Percentiles rank a stretch among this genome's conserved stretches.
Evolutionary conservation across 2,888 invertebrate genomes (phyloP).

Genomic region (Teleiodes luculella): DNA sequence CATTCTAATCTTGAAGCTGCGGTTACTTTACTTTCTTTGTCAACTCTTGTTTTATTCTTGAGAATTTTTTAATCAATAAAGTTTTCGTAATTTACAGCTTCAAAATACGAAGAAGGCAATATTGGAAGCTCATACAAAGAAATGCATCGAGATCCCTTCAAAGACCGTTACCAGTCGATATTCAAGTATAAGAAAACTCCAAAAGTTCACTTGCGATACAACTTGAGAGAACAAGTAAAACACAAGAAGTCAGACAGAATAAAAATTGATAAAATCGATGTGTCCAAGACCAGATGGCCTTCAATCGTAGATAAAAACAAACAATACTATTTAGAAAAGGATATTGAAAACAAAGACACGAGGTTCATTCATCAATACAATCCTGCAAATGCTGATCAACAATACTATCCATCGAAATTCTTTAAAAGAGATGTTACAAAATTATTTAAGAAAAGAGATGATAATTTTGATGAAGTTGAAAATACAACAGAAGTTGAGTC

Average conservation of each 20-base stretch:
- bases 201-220: slow-evolving; percentile 55
- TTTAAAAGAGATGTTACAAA: slow-evolving; percentile 50
- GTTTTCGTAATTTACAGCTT: not conserved
- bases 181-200: slow-evolving; percentile 53
- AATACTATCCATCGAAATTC: slow-evolving; percentile 38
- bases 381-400: slow-evolving; percentile 19
- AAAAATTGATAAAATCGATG: slow-evolving; percentile 40
- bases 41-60: not conserved
- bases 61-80: too few relatives aligned
- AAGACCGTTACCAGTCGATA: slow-evolving; percentile 47
- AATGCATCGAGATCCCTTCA: slow-evolving; percentile 45
- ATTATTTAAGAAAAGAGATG: slow-evolving; percentile 30
- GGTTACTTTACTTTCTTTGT: not conserved
- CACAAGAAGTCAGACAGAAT: slow-evolving; percentile 45
- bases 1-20: too few relatives aligned
- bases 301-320: slow-evolving; percentile 37
- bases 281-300: slow-evolving; percentile 57
- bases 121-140: slow-evolving; percentile 6
- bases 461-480: slow-evolving; percentile 21
- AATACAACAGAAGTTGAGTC: slow-evolving; percentile 26
- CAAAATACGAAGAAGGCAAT: not conserved
- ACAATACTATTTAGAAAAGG: slow-evolving; percentile 15
- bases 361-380: not conserved
- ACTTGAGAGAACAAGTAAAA: slow-evolving; percentile 56
- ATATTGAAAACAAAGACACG: slow-evolving; percentile 14